phyloP scores from a whole-genome alignment of 2,888 invertebrate genomes.

The Tipula unca region DNA sequence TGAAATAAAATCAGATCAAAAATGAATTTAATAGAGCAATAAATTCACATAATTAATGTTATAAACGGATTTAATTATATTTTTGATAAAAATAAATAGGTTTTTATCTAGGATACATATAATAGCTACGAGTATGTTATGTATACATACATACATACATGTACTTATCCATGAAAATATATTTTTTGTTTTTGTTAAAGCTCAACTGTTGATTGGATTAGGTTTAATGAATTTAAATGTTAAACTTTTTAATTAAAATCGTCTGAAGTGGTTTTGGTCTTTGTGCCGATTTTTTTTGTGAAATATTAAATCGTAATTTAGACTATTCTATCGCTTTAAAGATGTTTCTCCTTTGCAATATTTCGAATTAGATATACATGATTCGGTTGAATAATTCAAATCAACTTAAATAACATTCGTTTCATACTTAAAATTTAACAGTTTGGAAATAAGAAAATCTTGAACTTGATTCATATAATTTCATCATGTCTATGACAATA shows the following conservation, averaged over 20 bases:
- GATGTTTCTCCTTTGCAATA: too few species aligned
- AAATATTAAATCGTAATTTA: too few species aligned
- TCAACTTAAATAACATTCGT: background rate
- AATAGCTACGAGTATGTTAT: too few species aligned
- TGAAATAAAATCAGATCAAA: background rate
- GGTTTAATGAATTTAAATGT: background rate
- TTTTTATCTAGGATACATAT: background rate
- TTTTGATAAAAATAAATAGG: background rate
- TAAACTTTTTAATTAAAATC: background rate
- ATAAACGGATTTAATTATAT: background rate
- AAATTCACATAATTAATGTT: conserved; percentile 8
- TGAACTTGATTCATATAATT: background rate
- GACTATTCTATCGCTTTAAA: too few species aligned
- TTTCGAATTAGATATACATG: background rate
- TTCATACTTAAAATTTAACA: background rate
- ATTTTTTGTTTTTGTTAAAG: background rate
- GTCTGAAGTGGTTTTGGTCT: background rate
- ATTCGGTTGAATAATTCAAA: background rate
- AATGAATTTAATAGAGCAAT: background rate
- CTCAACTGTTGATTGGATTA: background rate
- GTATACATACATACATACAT: background rate
- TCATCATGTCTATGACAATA: background rate
- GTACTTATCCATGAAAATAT: background rate
- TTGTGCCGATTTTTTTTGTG: too few species aligned
- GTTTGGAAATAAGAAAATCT: background rate